phyloP scores from a whole-genome alignment of 2,797 vertebrate genomes.

The Paratrypauchen microcephalus region DNA sequence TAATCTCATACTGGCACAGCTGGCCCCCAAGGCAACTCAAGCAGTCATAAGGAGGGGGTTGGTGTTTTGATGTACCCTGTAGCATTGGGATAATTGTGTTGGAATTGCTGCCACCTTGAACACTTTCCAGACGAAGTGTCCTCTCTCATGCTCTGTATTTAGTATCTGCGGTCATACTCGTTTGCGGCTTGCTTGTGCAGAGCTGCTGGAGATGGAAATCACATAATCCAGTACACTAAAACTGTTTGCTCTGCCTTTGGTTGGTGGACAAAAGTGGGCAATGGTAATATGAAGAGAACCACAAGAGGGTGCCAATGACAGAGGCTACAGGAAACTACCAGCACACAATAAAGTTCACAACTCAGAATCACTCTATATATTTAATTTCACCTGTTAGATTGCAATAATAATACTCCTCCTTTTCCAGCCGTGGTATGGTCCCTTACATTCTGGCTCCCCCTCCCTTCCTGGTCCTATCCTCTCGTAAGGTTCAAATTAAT shows the following conservation, averaged over 20 bases:
- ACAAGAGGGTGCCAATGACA: conserved; percentile 62
- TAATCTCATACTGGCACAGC: conserved; percentile 91
- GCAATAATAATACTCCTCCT: conserved; percentile 39
- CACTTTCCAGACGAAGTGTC: conserved; percentile 39
- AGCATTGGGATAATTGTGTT: conserved; percentile 75
- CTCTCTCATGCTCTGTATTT: conserved; percentile 14
- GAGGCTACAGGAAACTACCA: conserved; percentile 19
- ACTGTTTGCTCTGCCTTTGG: conserved; percentile 14
- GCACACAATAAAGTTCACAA: conserved; percentile 15
- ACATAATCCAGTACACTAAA: conserved; percentile 5
- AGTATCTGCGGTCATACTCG: not conserved
- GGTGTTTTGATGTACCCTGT: conserved; percentile 66
- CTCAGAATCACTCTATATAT: conserved; percentile 44
- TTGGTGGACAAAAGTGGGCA: conserved; percentile 28
- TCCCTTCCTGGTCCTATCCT: conserved; percentile 60
- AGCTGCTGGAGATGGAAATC: conserved; percentile 16
- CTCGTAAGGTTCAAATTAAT: conserved; percentile 84
- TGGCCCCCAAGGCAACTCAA: conserved; percentile 92
- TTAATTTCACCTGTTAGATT: conserved; percentile 50
- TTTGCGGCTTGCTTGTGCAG: not conserved
- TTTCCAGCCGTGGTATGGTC: conserved; percentile 39
- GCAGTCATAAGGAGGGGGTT: conserved; percentile 48
- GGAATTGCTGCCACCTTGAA: conserved; percentile 67
- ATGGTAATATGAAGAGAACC: conserved; percentile 44
- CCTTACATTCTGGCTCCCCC: conserved; percentile 24